Conservation (phyloP, 2,888 invertebrate genomes). For the Crocallis elinguaria region DNA sequence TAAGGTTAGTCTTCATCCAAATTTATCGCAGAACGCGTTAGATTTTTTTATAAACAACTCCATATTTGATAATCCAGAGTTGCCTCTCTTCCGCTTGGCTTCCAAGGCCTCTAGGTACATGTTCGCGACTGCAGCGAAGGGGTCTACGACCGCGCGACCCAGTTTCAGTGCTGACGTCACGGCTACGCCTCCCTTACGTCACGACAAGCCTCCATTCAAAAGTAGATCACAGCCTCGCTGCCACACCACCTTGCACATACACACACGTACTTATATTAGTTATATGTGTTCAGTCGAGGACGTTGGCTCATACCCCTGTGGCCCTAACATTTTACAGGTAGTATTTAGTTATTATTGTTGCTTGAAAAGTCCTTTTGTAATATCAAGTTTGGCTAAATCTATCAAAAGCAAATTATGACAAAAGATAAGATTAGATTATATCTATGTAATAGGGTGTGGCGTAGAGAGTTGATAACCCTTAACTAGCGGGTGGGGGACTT, state of each 20-base stretch:
- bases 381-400: too few relatives aligned
- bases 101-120: slow-evolving; percentile 53
- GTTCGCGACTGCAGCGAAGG: slow-evolving; percentile 66
- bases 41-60: background rate
- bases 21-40: background rate
- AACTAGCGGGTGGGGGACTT: too few relatives aligned
- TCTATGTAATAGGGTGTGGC: too few relatives aligned
- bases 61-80: slow-evolving; percentile 29
- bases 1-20: too few relatives aligned
- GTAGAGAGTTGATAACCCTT: too few relatives aligned
- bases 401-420: too few relatives aligned
- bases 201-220: slow-evolving; percentile 80
- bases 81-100: slow-evolving; percentile 32
- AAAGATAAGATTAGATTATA: too few relatives aligned
- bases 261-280: background rate
- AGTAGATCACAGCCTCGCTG: slow-evolving; percentile 74
- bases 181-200: slow-evolving; percentile 79
- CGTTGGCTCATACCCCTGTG: slow-evolving; percentile 2
- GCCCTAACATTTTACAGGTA: background rate
- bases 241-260: slow-evolving; percentile 38
- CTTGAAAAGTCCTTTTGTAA: too few relatives aligned
- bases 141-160: slow-evolving; percentile 77
- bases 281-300: slow-evolving; percentile 13
- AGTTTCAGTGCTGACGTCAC: slow-evolving; percentile 78
- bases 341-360: too few relatives aligned